Base-by-base conservation (phyloP, 2,113 vertebrate genomes). In the Sinocyclocheilus anshuiensis region DNA sequence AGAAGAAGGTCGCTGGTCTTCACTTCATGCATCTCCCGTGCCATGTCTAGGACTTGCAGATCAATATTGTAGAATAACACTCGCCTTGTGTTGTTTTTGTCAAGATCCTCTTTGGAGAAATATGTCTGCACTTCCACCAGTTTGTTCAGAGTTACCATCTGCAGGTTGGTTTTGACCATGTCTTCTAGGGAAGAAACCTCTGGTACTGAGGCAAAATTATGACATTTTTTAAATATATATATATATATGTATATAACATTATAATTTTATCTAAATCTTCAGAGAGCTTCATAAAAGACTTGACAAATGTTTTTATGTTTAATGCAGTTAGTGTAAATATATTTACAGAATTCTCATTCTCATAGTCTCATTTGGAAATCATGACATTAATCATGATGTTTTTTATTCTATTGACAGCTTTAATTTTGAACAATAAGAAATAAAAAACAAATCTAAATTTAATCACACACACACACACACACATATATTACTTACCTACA, bases 1-100 rank as follows among this genome's bases (percentile, higher is more conserved):
- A 94, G 90, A 50, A 95, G 39, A 63, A 95, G 86, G 88, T 63
- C 92, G 88, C 95, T 95, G n/a, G 84, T 29, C 13, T 15, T 89
- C 18, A 94, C 82, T 15, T 57, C 74, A 77, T 92, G 87, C 94
- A 95, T 95, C 86, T 92, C 80, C 2, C 0, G 4, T 69, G 93
- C 88, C 92, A 94, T 94, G 61, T 85, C 78, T 1, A 91, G 74
- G 45, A 90, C 81, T 6, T 84, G 59, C 39, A 63, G 33, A 24
- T 90, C 78, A 84, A 29, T 11, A 2, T 63, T 85, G 0, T 91
- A 94, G 93, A 91, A 93, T 36, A 93, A 85, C 65, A 94, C 74
- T 2, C 42, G 59, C 0, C 87, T 67, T 20, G 90, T 65, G 0
- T 33, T 50, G 24, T 26, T 61, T 29, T 50, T 63, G 20, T 45